Base-by-base conservation (phyloP, 2,888 invertebrate species). In the Pseudoips prasinana region DNA sequence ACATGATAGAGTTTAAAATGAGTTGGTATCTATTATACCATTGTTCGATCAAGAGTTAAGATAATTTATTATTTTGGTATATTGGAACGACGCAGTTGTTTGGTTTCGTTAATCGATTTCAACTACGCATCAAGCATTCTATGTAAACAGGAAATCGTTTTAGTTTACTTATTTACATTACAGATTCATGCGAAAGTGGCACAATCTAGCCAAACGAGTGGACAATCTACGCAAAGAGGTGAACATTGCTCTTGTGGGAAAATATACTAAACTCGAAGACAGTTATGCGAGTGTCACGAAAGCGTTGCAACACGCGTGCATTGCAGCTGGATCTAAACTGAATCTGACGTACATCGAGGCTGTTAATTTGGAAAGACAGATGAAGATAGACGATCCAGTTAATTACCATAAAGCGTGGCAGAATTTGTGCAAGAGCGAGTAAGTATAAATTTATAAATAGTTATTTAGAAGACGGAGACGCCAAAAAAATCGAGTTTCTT, bases 261-360 rank as follows among this genome's bases (percentile, higher is more conserved):
- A 99, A 85, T 99, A 99, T 70, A 98, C 98, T 0, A 94, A 95
- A 67, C 85, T 98, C 7, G 95, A 97, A 69, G 99, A 99, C 84
- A 94, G 99, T 0, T 99, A 99, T 69, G 96, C 98, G 0, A 99
- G 99, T 0, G 96, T 99, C 0, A 94, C 94, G 0, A 99, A 99
- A 83, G 96, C 99, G 0, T 77, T 99, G 24, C 94, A 97, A 57
- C 99, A 99, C 76, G 96, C 99, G 0, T 93, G 97, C 1, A 92
- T 98, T 27, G 93, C 95, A 29, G 92, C 93, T 22, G 95, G 96
- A 3, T 94, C 94, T 56, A 96, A 94, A 77, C 90, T 99, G 0
- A 94, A 94, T 53, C 87, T 99, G 19, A 94, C 95, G 68, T 98
- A 95, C 67, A 96, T 99, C 43, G 98, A 98, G 68, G 96, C 98